Conservation (phyloP, 2,113 vertebrate species). For the Chaenogobius annularis region DNA sequence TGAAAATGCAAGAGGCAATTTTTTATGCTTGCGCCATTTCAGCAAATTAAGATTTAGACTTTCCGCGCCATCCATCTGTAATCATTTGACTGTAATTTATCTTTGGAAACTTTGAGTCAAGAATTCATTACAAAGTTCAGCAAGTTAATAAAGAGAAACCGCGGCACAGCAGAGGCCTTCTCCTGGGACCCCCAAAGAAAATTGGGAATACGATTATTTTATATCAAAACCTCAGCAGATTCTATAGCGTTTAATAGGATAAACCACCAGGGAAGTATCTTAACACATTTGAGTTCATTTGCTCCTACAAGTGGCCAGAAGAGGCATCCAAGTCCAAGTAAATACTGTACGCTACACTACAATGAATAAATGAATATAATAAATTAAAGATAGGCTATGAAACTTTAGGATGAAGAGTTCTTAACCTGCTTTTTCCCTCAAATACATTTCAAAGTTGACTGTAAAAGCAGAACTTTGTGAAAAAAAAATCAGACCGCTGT, state of each 20-base stretch:
- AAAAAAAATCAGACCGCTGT: too few relatives aligned
- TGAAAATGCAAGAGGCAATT: slow-evolving; percentile 2
- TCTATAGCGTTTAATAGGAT: not conserved
- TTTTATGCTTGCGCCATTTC: slow-evolving; percentile 11
- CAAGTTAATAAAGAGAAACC: not conserved
- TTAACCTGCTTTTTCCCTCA: too few relatives aligned
- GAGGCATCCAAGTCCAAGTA: not conserved
- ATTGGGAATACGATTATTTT: not conserved
- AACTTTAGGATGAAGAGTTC: too few relatives aligned
- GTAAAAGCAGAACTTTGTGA: too few relatives aligned
- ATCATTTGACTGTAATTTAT: slow-evolving; percentile 11
- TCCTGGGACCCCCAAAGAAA: not conserved
- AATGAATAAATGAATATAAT: too few relatives aligned
- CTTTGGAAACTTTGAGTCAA: not conserved
- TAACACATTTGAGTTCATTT: not conserved
- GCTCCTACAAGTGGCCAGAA: not conserved
- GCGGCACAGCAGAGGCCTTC: not conserved
- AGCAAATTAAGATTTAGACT: slow-evolving; percentile 4
- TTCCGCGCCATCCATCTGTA: not conserved
- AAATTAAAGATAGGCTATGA: not conserved
- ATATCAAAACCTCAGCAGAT: not conserved
- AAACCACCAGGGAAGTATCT: not conserved
- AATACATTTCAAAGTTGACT: too few relatives aligned
- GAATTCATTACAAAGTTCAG: slow-evolving; percentile 6
- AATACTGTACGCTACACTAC: not conserved